Percentiles rank a stretch among this genome's conserved stretches.
phyloP scores from a whole-genome alignment of 2,888 invertebrate genomes.

The Siphlonurus alternatus region DNA sequence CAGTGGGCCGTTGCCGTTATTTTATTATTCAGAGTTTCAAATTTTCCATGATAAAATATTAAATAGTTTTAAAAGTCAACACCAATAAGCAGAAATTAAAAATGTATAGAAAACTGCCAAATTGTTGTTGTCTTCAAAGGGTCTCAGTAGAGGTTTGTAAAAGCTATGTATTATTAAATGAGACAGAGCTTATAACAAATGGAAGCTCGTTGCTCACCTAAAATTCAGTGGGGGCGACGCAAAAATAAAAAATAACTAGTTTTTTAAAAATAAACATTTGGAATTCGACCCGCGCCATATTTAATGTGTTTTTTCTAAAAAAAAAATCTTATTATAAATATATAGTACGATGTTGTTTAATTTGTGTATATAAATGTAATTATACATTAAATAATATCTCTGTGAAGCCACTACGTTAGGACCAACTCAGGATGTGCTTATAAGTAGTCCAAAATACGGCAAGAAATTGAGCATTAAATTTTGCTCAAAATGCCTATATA shows the following conservation, averaged over 20 bases:
- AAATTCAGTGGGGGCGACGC: not conserved
- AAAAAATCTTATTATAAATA: not conserved
- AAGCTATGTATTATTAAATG: too few relatives aligned
- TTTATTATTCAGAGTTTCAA: too few relatives aligned
- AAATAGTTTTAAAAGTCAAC: too few relatives aligned
- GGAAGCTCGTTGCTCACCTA: not conserved
- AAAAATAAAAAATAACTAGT: not conserved
- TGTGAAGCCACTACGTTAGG: not conserved
- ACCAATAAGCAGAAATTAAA: too few relatives aligned
- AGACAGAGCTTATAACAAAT: not conserved
- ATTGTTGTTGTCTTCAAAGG: too few relatives aligned
- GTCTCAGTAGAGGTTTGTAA: too few relatives aligned
- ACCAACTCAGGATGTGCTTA: conserved; percentile 2
- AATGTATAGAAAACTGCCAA: too few relatives aligned
- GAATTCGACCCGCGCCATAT: not conserved
- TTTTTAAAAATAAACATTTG: not conserved
- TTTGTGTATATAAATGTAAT: not conserved
- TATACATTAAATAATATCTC: not conserved
- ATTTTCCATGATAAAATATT: too few relatives aligned
- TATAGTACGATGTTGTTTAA: not conserved
- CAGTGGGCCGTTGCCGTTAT: too few relatives aligned
- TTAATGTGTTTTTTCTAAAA: not conserved
- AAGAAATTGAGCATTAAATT: not conserved
- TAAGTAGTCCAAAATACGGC: not conserved
- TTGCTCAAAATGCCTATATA: not conserved